Conservation (phyloP, 1,140 invertebrate species). For the Eulimnadia texana region DNA sequence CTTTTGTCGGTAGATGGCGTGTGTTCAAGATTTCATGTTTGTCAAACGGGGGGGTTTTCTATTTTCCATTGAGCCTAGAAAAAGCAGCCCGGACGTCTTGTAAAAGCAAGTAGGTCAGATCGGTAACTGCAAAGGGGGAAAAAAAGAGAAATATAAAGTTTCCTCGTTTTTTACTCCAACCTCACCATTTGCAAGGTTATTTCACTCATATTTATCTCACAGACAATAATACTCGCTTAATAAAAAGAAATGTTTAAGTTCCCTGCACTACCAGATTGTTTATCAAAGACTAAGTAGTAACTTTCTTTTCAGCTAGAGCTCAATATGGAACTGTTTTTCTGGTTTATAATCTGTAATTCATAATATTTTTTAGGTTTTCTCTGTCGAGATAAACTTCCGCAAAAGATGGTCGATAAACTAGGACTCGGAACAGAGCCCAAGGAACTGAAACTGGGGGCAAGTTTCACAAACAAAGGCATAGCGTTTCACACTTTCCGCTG, state of each 20-base stretch:
- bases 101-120: not conserved
- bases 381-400: not conserved
- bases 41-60: not conserved
- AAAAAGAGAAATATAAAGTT: no score
- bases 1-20: no score
- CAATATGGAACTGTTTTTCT: no score
- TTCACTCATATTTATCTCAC: no score
- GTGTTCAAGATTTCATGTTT: not conserved
- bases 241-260: no score
- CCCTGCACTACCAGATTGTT: no score
- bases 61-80: not conserved
- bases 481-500: constrained; percentile 76
- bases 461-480: constrained; percentile 50
- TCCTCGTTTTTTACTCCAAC: no score
- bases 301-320: no score
- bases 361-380: not conserved
- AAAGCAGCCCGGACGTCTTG: not conserved
- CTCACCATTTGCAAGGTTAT: no score
- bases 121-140: no score
- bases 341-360: not conserved
- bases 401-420: constrained; percentile 48
- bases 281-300: no score
- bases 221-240: no score
- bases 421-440: constrained; percentile 56
- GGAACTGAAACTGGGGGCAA: constrained; percentile 66